These are phyloP conservation scores for Grapholita molesta DNA, from an alignment of 1,140 invertebrate genomes.

Conservation along the genomic window DNA sequence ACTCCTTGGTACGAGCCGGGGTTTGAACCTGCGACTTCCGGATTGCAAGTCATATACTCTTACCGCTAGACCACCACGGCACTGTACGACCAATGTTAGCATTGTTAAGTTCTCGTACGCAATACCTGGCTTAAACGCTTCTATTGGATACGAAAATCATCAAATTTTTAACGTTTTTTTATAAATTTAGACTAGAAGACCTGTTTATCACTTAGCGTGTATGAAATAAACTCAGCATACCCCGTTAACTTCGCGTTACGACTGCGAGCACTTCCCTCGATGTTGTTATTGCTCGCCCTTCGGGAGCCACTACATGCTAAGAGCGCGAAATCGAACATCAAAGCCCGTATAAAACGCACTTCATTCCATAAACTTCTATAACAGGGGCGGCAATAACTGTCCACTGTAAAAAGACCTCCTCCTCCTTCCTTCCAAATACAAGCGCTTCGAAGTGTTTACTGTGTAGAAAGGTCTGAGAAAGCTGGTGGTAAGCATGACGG, in stretches of 20 bases:
- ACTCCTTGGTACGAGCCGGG: too few relatives aligned
- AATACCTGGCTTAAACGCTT: too few relatives aligned
- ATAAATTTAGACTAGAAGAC: not conserved
- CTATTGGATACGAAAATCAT: too few relatives aligned
- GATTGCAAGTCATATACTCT: too few relatives aligned
- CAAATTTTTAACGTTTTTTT: too few relatives aligned
- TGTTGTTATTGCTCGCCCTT: conserved; percentile 49
- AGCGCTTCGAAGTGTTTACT: conserved; percentile 21
- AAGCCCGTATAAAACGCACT: conserved; percentile 65
- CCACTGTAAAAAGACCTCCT: conserved; percentile 41
- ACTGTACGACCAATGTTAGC: too few relatives aligned
- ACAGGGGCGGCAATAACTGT: conserved; percentile 48
- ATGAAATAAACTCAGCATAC: conserved; percentile 24
- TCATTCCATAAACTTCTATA: conserved; percentile 59
- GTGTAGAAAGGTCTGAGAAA: conserved; percentile 34
- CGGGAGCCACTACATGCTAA: conserved; percentile 49
- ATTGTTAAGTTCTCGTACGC: too few relatives aligned
- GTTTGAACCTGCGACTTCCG: too few relatives aligned
- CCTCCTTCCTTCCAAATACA: conserved; percentile 26
- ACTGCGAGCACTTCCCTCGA: conserved; percentile 39
- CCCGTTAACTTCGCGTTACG: conserved; percentile 35
- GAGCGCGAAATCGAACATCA: conserved; percentile 63
- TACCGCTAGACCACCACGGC: too few relatives aligned
- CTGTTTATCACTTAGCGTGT: not conserved
- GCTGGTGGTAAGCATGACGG: conserved; percentile 42